Evolutionary conservation across 2,797 vertebrate species (phyloP), one percentile per base, ranked within the genome.

Genomic region (Chiroxiphia lanceolata): DNA sequence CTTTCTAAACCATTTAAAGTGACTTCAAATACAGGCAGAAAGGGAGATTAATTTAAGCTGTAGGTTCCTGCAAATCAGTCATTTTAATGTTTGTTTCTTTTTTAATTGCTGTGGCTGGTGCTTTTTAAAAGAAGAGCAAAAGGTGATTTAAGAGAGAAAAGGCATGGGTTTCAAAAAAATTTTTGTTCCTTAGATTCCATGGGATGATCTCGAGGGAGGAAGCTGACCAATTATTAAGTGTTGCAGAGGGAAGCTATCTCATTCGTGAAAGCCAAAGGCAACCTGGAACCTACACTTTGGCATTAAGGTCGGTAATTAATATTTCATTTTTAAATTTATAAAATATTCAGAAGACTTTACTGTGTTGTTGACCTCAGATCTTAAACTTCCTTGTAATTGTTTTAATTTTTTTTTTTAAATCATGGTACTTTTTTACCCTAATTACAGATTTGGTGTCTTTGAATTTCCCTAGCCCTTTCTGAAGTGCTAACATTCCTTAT

Each of bases 201-300:
- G 99, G 99, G 85, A 99, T 99, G 99, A 99, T 99, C 98, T 99
- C 99, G 81, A 98, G 99, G 97, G 99, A 99, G 97, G 98, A 99
- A 88, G 98, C 99, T 16, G 99, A 99, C 98, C 99, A 98, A 93
- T 97, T 99, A 93, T 97, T 99, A 96, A 99, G 99, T 93, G 98
- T 99, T 97, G 99, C 99, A 45, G 99, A 99, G 96, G 99, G 99
- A 96, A 99, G 99, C 98, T 99, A 99, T 97, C 99, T 99, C 95
- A 99, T 99, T 97, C 98, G 99, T 90, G 99, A 99, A 98, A 99
- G 99, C 97, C 99, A 99, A 97, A 98, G 99, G 80, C 99, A 99
- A 95, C 99, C 99, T 29, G 99, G 99, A 96, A 99, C 99, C 23
- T 99, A 99, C 97, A 99, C 99, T 45, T 98, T 99, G 98, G 99